A percentile compares a stretch with the other conserved stretches of the same genome.
Conservation (phyloP, 2,888 invertebrate genomes). For the Exephanes ischioxanthus region DNA sequence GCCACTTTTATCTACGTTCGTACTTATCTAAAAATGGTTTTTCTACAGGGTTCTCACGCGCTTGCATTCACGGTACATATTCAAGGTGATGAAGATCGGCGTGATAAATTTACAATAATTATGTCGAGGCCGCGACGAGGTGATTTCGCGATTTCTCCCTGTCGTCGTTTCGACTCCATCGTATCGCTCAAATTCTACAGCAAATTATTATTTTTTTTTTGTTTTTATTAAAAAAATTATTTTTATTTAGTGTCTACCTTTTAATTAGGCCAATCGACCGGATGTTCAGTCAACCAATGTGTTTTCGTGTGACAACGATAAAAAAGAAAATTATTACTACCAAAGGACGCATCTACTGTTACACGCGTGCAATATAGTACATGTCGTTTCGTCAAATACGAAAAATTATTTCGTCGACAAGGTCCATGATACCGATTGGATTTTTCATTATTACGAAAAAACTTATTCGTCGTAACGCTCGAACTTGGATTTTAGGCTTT, state of each 20-base stretch:
- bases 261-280: conserved; percentile 62
- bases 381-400: conserved; percentile 1
- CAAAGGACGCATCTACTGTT: conserved; percentile 26
- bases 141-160: conserved; percentile 16
- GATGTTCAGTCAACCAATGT: conserved; percentile 49
- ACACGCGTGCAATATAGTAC: conserved; percentile 7
- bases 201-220: neutral
- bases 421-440: conserved; percentile 25
- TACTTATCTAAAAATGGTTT: conserved; percentile 29
- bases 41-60: conserved; percentile 49
- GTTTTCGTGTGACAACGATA: conserved; percentile 45
- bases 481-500: conserved; percentile 27
- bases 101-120: conserved; percentile 62
- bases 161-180: conserved; percentile 30
- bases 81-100: conserved; percentile 34
- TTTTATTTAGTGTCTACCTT: conserved; percentile 28
- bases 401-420: conserved; percentile 24
- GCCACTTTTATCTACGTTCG: conserved; percentile 54
- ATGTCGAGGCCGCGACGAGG: conserved; percentile 49
- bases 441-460: conserved; percentile 35
- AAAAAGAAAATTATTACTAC: conserved; percentile 37
- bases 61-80: conserved; percentile 39
- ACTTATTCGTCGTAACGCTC: conserved; percentile 1
- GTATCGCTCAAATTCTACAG: conserved; percentile 31
- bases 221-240: neutral